Percentiles rank a stretch among this genome's conserved stretches.
phyloP scores from a whole-genome alignment of 2,797 vertebrate species.

The Phrynocephalus vlangalii region DNA sequence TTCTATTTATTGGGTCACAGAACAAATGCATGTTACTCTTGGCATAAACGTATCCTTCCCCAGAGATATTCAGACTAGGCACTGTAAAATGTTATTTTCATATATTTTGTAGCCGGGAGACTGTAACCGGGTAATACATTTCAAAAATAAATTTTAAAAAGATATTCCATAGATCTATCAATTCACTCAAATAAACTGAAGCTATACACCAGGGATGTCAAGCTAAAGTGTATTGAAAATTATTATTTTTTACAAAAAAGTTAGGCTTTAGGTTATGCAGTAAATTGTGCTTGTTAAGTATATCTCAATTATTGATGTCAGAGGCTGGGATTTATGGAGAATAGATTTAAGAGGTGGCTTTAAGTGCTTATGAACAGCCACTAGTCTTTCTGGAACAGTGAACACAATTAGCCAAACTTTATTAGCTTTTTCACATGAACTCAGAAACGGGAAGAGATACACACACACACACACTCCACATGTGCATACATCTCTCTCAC shows the following conservation, averaged over 20 bases:
- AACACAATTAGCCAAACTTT: neutral
- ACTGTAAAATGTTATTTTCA: slow-evolving; percentile 2
- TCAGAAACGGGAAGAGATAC: neutral
- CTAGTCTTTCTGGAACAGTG: neutral
- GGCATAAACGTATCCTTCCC: slow-evolving; percentile 7
- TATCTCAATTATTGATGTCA: slow-evolving; percentile 23
- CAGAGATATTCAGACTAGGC: slow-evolving; percentile 6
- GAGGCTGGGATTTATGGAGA: neutral
- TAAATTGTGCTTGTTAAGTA: slow-evolving; percentile 23
- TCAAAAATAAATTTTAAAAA: neutral
- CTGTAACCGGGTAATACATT: slow-evolving; percentile 21
- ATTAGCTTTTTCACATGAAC: neutral
- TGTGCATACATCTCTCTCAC: neutral
- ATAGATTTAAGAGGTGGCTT: neutral
- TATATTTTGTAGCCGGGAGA: neutral
- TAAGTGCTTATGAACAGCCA: neutral
- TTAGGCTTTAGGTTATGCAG: slow-evolving; percentile 14
- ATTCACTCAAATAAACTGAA: slow-evolving; percentile 12
- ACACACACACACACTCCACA: neutral
- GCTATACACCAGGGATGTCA: neutral
- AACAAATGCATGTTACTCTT: slow-evolving; percentile 8
- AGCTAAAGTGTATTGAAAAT: slow-evolving; percentile 21
- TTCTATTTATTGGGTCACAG: slow-evolving; percentile 20
- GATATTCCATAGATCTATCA: neutral
- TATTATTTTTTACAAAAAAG: slow-evolving; percentile 10